Evolutionary conservation across 2,888 invertebrate species (phyloP), one percentile per base, ranked within the genome.

Genomic region (Philhelius pedissequus): DNA sequence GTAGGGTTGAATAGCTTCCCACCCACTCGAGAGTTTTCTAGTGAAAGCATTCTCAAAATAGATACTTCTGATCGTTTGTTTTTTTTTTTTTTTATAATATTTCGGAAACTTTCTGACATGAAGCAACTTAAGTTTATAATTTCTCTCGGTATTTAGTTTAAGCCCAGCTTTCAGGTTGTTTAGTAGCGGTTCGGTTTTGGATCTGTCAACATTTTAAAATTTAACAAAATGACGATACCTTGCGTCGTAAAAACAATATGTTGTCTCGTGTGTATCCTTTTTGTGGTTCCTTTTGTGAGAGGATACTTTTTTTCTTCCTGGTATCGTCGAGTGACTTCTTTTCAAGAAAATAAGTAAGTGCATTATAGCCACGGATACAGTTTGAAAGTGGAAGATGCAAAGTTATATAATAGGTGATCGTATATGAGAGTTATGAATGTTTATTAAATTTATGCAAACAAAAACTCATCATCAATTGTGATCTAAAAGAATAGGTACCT

Each of bases 321-420:
- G 84, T 84, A 84, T 56, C 80, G 80, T 45, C 58, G 71, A 20
- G 80, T 56, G 11, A 84, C 80, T 8, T 66, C 25, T 35, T 84
- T 84, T 40, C 50, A 76, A 60, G 84, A 84, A 62, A 84, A 80
- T 27, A 56, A 71, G 84, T 84, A 84, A 84, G 84, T 84, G n/a
- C n/a, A n/a, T n/a, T n/a, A n/a, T n/a, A n/a, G n/a, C n/a, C 20
- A 35, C 20, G 13, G 15, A 11, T 4, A 15, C 15, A 20, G 22
- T 38, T 20, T 68, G 30, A 82, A 77, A 82, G 76, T 77, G 73
- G 77, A 71, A 62, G 54, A 73, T 62, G 20, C 22, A 22, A 13
- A 27, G 32, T n/a, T 35, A 52, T 20, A 38, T 6, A 20, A 35
- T 30, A 18, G n/a, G n/a, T 9, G 40, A 2, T 35, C 0, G 1